Evolutionary conservation across 1,140 invertebrate species (phyloP).

Genomic region (Magallana gigas): DNA sequence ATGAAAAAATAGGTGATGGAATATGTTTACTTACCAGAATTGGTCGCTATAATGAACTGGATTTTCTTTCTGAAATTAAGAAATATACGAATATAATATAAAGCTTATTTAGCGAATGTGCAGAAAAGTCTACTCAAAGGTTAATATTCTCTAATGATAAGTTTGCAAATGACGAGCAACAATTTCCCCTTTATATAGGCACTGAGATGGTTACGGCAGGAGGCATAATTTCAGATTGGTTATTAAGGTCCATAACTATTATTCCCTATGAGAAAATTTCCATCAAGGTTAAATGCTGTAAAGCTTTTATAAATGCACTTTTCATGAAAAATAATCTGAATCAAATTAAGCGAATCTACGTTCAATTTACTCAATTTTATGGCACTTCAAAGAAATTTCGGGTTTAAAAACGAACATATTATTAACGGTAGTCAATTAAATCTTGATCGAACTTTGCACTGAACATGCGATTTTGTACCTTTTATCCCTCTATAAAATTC

Average conservation of each 20-base stretch:
- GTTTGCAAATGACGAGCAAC: neutral
- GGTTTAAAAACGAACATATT: neutral
- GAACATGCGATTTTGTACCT: neutral
- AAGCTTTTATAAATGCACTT: neutral
- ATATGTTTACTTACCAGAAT: neutral
- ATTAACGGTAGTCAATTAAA: neutral
- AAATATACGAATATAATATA: neutral
- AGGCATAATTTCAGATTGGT: neutral
- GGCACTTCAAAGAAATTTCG: conserved; percentile 12
- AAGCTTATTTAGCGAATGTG: neutral
- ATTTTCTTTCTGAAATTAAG: conserved; percentile 24
- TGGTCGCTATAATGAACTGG: neutral
- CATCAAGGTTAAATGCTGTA: neutral
- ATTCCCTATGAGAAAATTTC: neutral
- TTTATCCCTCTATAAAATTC: neutral
- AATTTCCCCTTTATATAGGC: neutral
- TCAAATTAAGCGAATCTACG: neutral
- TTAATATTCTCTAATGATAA: neutral
- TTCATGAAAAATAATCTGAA: neutral
- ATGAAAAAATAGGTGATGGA: neutral
- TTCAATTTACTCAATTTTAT: neutral
- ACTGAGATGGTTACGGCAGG: neutral
- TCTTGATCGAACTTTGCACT: neutral
- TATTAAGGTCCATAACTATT: neutral
- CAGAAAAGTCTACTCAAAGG: neutral